phyloP scores from a whole-genome alignment of 1,140 invertebrate species.

The Palaemon carinicauda region DNA sequence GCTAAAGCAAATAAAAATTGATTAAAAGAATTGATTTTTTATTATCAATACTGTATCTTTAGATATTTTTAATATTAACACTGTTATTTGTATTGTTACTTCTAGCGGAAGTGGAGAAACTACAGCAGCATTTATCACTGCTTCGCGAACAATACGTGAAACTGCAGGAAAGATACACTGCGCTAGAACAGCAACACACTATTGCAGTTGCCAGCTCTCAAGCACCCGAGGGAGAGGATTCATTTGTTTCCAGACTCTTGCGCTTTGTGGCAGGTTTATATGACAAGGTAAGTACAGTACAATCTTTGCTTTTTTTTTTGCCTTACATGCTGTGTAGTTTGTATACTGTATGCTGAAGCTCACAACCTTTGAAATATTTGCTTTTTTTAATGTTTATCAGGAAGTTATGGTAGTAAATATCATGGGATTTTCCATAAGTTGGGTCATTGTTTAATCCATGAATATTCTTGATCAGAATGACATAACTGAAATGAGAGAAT shows the following conservation, averaged over 20 bases:
- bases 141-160: slow-evolving; percentile 91
- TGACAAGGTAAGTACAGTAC: slow-evolving; percentile 70
- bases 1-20: no score
- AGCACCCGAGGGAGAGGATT: slow-evolving; percentile 71
- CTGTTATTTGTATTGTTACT: no score
- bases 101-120: slow-evolving; percentile 73
- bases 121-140: slow-evolving; percentile 85
- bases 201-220: slow-evolving; percentile 72
- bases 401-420: no score
- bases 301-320: neutral
- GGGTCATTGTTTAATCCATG: no score
- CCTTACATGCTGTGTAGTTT: neutral
- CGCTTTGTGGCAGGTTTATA: slow-evolving; percentile 82
- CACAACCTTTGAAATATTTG: neutral
- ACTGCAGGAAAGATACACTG: slow-evolving; percentile 81
- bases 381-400: no score
- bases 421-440: no score
- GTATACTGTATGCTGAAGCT: neutral
- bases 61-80: no score
- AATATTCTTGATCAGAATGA: no score
- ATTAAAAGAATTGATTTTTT: no score
- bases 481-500: no score
- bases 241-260: slow-evolving; percentile 82
- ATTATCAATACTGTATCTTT: no score
- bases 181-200: slow-evolving; percentile 85